These are phyloP conservation scores for Synergus laeviventris DNA, from an alignment of 2,888 invertebrate genomes.

Conservation along the genomic window DNA sequence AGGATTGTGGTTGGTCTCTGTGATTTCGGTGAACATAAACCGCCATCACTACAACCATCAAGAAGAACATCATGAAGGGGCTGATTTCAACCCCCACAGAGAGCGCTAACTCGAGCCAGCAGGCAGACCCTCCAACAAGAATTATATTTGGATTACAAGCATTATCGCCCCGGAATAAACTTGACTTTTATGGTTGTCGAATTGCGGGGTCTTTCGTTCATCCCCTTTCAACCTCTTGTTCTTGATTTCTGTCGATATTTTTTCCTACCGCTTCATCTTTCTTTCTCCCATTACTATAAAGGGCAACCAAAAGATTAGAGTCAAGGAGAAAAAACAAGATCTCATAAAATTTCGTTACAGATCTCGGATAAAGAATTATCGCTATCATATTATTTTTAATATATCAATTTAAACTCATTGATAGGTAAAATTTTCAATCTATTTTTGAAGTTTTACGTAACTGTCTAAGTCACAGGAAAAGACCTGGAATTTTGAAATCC, in stretches of 20 bases:
- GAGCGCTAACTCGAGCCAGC: constrained; percentile 58
- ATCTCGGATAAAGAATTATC: too few relatives aligned
- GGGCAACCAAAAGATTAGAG: constrained; percentile 16
- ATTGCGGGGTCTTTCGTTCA: constrained; percentile 65
- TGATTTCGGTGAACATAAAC: constrained; percentile 63
- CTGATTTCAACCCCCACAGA: constrained; percentile 58
- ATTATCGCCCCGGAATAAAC: constrained; percentile 75
- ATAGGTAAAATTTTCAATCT: too few relatives aligned
- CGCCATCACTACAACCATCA: constrained; percentile 46
- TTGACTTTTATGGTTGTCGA: constrained; percentile 74
- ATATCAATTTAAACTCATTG: too few relatives aligned
- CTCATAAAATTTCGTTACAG: background rate
- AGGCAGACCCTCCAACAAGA: constrained; percentile 66
- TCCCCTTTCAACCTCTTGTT: constrained; percentile 51
- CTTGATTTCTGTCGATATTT: constrained; percentile 43
- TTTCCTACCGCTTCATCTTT: constrained; percentile 39
- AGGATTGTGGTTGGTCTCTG: constrained; percentile 58
- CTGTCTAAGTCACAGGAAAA: too few relatives aligned
- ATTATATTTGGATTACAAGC: constrained; percentile 76
- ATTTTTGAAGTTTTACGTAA: too few relatives aligned
- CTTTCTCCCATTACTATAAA: background rate
- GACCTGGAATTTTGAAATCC: too few relatives aligned
- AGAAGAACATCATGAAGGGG: constrained; percentile 51
- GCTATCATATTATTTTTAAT: too few relatives aligned
- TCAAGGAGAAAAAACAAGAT: constrained; percentile 12